phyloP scores from a whole-genome alignment of 2,113 vertebrate species.

The Cathartes aura region DNA sequence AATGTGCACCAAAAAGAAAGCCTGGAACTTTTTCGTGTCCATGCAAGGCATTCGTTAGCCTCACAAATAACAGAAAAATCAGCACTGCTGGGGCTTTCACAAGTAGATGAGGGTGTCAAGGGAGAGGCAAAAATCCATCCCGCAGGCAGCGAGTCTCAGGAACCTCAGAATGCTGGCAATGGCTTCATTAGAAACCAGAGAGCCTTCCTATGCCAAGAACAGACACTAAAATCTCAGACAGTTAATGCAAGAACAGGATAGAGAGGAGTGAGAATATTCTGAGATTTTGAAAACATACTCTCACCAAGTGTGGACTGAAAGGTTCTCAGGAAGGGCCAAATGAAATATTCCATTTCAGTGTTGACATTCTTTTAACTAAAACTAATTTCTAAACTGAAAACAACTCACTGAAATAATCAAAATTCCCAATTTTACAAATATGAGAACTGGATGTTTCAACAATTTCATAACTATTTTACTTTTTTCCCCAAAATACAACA shows the following conservation, averaged over 20 bases:
- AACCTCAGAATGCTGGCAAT: constrained; percentile 64
- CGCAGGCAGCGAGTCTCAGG: constrained; percentile 33
- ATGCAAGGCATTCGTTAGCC: constrained; percentile 50
- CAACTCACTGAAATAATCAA: constrained; percentile 1
- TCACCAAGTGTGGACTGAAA: constrained; percentile 46
- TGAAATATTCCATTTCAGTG: constrained; percentile 57
- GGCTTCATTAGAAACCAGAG: constrained; percentile 59
- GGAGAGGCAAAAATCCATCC: constrained; percentile 63
- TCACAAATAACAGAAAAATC: constrained; percentile 63
- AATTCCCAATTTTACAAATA: background rate
- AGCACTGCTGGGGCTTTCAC: constrained; percentile 58
- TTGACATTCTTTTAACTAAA: constrained; percentile 58
- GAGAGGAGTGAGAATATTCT: constrained; percentile 51
- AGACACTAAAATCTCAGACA: constrained; percentile 66
- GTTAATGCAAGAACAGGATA: constrained; percentile 54
- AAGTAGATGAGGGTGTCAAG: constrained; percentile 58
- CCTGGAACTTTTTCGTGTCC: constrained; percentile 27
- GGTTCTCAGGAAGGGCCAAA: constrained; percentile 57
- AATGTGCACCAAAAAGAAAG: background rate
- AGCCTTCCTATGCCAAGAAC: constrained; percentile 42
- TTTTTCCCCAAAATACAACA: background rate
- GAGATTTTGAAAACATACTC: constrained; percentile 56
- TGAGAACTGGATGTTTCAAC: background rate
- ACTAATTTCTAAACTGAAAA: constrained; percentile 46
- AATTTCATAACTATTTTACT: background rate